Conservation (phyloP, 2,113 vertebrate species). For the Hemichromis elongatus region DNA sequence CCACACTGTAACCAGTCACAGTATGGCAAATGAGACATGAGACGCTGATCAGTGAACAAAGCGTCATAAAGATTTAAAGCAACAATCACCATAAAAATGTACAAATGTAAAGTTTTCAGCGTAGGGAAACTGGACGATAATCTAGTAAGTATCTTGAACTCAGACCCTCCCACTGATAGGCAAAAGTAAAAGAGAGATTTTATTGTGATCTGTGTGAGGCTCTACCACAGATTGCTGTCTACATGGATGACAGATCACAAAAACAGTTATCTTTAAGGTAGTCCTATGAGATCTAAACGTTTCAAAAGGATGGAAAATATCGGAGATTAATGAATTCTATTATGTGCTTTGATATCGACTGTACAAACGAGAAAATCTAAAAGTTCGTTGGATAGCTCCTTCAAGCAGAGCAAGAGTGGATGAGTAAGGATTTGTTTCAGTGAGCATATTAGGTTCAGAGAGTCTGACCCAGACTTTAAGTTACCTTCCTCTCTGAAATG, state of each 20-base stretch:
- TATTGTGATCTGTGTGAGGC: neutral
- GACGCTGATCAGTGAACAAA: neutral
- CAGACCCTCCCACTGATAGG: neutral
- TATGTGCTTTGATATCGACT: neutral
- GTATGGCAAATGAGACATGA: neutral
- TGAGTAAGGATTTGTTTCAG: neutral
- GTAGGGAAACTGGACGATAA: neutral
- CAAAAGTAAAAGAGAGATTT: neutral
- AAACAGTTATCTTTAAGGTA: neutral
- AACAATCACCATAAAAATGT: neutral
- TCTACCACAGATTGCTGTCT: fast-evolving
- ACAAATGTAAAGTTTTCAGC: neutral
- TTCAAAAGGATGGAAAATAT: neutral
- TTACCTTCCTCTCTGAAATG: neutral
- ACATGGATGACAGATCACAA: neutral
- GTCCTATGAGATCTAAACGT: neutral
- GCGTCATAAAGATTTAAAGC: neutral
- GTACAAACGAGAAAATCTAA: neutral
- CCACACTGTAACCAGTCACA: neutral
- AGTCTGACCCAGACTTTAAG: neutral
- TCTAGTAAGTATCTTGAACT: neutral
- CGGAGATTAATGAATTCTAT: neutral
- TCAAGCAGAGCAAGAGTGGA: neutral
- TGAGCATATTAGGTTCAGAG: neutral
- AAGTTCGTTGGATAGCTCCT: neutral